A percentile compares a stretch with the other conserved stretches of the same genome.
Conservation (phyloP, 1,140 invertebrate species). For the Eriosoma lanigerum region DNA sequence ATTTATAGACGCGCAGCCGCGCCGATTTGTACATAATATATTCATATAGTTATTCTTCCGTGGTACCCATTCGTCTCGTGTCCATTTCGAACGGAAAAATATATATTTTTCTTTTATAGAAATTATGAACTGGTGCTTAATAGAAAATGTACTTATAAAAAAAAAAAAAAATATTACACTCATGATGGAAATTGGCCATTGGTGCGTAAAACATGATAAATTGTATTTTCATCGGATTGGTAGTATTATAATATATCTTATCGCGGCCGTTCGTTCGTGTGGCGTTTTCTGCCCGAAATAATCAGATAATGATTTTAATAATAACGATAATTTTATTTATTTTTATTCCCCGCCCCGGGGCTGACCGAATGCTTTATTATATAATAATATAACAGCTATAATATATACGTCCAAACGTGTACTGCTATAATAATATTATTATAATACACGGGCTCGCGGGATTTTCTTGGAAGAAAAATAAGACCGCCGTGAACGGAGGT, state of each 20-base stretch:
- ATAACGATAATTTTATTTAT: slow-evolving; percentile 7
- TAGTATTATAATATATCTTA: background rate
- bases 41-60: too few relatives aligned
- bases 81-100: too few relatives aligned
- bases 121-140: too few relatives aligned
- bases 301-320: background rate
- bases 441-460: background rate
- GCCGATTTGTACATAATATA: too few relatives aligned
- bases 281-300: background rate
- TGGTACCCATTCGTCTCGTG: too few relatives aligned
- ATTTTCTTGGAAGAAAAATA: slow-evolving; percentile 29
- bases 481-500: background rate
- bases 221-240: background rate
- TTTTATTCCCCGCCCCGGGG: slow-evolving; percentile 2
- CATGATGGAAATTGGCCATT: too few relatives aligned
- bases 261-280: background rate
- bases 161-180: too few relatives aligned
- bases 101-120: too few relatives aligned
- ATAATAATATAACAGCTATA: too few relatives aligned
- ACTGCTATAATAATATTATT: slow-evolving; percentile 1
- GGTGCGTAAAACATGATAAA: background rate
- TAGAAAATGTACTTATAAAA: too few relatives aligned
- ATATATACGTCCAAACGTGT: background rate
- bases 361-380: background rate
- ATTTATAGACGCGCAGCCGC: too few relatives aligned